Base-by-base conservation (phyloP, 1,140 invertebrate species). In the Temnothorax nylanderi region DNA sequence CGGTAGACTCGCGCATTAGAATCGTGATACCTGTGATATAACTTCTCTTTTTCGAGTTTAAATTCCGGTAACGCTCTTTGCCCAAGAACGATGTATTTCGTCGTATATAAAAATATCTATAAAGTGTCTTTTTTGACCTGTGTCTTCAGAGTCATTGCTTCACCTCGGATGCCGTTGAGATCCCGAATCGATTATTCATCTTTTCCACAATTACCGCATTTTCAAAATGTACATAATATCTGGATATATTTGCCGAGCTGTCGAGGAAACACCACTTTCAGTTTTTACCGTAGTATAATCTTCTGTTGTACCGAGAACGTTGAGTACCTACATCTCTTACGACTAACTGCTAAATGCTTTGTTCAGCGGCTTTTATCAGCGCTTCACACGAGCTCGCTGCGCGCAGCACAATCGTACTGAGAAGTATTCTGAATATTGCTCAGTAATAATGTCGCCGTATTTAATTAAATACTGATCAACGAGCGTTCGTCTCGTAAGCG, bases 351-450 rank as follows among this genome's bases (percentile, higher is more conserved):
- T 93, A 94, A 93, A 93, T 89, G 94, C 93, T 94, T 93, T 88
- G 91, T 94, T 94, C 93, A 92, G 93, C 93, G 93, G 94, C 93
- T 94, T 95, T 93, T 94, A 89, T 94, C 90, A 91, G 93, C 93
- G 93, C 93, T 94, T 94, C 69, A 93, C 94, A 95, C 94, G 91
- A 94, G 93, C 93, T 94, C 92, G 94, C 93, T 94, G 92, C 92
- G 91, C 91, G 91, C 92, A 95, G 94, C 94, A 95, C 94, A 91
- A 89, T 86, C 89, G 60, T 92, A 87, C 89, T 90, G 87, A 77
- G 71, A 76, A 82, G 87, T 72, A 85, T 75, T 71, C 26, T 21
- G 54, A 21, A 84, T 49, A 78, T 64, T 71, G 54, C 77, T 86
- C 85, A 86, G 74, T 82, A 74, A 74, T 47, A 77, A 56, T 37